Conservation (phyloP, 2,113 vertebrate species). For the Petroica traversi region DNA sequence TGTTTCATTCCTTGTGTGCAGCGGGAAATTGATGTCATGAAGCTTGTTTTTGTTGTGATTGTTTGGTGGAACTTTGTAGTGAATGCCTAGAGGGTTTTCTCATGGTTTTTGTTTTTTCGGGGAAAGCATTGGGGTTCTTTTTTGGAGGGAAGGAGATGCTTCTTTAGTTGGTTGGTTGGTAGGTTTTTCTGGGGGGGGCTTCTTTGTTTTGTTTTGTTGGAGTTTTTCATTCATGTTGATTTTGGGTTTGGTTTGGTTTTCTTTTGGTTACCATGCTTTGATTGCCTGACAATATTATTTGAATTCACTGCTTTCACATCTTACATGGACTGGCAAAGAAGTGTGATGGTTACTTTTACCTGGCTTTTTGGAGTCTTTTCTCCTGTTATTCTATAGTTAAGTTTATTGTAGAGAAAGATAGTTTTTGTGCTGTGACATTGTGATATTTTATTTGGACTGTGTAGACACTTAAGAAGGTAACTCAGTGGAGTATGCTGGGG, state of each 20-base stretch:
- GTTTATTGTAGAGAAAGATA: not conserved
- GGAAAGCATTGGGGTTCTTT: rapidly evolving
- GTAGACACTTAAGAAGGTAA: not conserved
- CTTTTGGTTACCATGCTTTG: not conserved
- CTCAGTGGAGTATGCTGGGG: not conserved
- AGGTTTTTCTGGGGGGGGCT: not conserved
- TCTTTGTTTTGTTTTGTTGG: not conserved
- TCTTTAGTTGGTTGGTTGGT: not conserved
- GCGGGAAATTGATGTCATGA: not conserved
- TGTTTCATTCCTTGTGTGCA: not conserved
- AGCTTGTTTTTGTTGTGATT: not conserved
- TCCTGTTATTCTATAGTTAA: not conserved
- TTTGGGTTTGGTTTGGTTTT: not conserved
- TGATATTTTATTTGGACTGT: not conserved
- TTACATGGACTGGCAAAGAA: not conserved
- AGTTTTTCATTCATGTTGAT: not conserved
- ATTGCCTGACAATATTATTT: not conserved
- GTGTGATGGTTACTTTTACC: not conserved
- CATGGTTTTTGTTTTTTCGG: not conserved
- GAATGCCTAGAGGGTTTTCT: not conserved
- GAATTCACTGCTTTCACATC: not conserved
- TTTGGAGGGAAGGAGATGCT: rapidly evolving
- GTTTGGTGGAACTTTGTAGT: not conserved
- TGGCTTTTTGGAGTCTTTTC: not conserved
- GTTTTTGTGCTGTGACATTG: not conserved